Conservation (phyloP, 2,888 invertebrate genomes). For the Xylophagus ater region DNA sequence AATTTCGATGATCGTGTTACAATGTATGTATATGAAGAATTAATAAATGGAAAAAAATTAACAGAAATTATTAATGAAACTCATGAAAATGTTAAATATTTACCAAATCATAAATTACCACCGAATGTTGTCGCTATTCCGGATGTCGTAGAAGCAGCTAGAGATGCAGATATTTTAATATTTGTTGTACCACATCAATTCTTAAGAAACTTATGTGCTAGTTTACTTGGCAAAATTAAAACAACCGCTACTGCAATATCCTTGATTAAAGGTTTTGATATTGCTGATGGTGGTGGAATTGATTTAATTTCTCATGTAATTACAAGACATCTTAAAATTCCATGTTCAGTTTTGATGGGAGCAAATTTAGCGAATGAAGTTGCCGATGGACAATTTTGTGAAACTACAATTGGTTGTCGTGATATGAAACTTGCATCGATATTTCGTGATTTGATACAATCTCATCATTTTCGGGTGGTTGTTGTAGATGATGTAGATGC, state of each 20-base stretch:
- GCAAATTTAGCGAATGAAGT: constrained; percentile 97
- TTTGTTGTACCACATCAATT: constrained; percentile 99
- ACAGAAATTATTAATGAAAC: constrained; percentile 97
- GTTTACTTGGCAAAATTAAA: constrained; percentile 81
- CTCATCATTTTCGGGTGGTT: constrained; percentile 88
- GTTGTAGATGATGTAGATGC: constrained; percentile 94
- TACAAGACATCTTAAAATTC: constrained; percentile 73
- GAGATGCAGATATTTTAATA: constrained; percentile 86
- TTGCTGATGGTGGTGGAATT: constrained; percentile 83
- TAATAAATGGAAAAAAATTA: constrained; percentile 83
- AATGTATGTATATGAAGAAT: constrained; percentile 97
- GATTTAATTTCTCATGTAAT: constrained; percentile 94
- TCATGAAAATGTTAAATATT: constrained; percentile 97
- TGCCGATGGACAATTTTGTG: constrained; percentile 95
- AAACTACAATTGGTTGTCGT: constrained; percentile 92
- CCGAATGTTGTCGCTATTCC: constrained; percentile 91
- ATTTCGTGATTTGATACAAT: constrained; percentile 85
- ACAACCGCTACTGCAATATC: constrained; percentile 84
- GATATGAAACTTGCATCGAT: constrained; percentile 64
- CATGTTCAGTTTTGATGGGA: constrained; percentile 95
- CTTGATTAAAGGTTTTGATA: constrained; percentile 92
- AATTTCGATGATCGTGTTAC: constrained; percentile 79
- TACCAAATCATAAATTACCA: constrained; percentile 90
- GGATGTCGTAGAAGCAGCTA: constrained; percentile 80
- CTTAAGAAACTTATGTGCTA: constrained; percentile 73